Evolutionary conservation across 2,888 invertebrate genomes (phyloP), one percentile per base, ranked within the genome.

Genomic region (Argyra leucocephala): DNA sequence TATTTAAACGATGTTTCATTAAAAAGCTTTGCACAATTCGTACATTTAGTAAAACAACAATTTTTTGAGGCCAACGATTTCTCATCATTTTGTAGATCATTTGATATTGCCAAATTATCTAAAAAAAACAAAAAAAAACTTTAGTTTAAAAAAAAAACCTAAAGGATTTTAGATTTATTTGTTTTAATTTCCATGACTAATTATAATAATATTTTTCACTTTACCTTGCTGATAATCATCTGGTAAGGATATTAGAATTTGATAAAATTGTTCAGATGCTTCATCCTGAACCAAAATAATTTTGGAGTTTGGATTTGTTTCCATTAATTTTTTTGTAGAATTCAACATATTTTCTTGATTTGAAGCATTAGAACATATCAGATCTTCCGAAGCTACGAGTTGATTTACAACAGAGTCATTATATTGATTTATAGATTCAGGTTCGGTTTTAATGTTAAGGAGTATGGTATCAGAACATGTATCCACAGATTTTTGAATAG

Each of bases 11-110:
- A 69, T 0, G 66, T 64, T 1, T 68, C 59, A 37, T 75, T 74
- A 61, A 75, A 78, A 10, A 75, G 68, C 6, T 66, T 69, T n/a
- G 71, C 71, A 64, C 78, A 78, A 63, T 76, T 74, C 18, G 71
- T 69, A 62, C 79, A 79, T 66, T 76, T 74, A 0, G 75, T 69
- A 61, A 73, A 15, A 9, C 3, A 18, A 1, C 5, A 18, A 31
- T 31, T 31, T 48, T 15, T 48, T 48, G 48, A 18, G 18, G 12
- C 31, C 12, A 18, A 18, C 12, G 15, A 2, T 48, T 48, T 15
- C 18, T 48, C 48, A 48, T 48, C 12, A 48, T 48, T 48, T 18
- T 48, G 12, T 18, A 18, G 12, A 18, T 48, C 48, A 3, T 48
- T 48, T 12, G 18, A 15, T 18, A 48, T 48, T 21, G 18, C 57